Evolutionary conservation across 2,113 vertebrate species (phyloP).

Genomic region (Falco punctatus): DNA sequence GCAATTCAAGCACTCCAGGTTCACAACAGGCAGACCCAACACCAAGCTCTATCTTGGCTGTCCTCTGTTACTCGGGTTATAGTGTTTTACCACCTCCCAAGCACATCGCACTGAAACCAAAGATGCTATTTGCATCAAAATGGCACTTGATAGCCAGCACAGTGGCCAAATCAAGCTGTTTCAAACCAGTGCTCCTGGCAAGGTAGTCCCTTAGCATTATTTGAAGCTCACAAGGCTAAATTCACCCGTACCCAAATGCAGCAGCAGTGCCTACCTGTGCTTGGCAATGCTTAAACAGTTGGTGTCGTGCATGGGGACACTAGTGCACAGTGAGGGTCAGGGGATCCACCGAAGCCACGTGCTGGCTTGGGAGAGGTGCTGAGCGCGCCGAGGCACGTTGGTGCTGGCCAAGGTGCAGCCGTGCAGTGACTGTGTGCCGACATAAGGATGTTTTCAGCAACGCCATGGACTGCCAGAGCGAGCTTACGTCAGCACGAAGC

Average conservation of each 20-base stretch:
- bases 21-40: background rate
- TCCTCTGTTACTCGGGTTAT: fast-evolving
- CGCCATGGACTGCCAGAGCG: fast-evolving
- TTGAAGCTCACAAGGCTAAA: background rate
- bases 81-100: background rate
- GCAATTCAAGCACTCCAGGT: background rate
- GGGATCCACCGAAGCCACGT: background rate
- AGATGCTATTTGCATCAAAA: background rate
- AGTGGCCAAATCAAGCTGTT: background rate
- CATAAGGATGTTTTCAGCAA: fast-evolving
- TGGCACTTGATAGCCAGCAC: background rate
- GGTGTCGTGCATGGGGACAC: background rate
- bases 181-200: background rate
- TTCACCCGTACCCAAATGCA: background rate
- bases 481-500: background rate
- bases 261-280: background rate
- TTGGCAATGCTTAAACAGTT: background rate
- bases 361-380: background rate
- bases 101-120: background rate
- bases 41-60: background rate
- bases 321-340: background rate
- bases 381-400: fast-evolving
- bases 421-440: fast-evolving
- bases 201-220: background rate
- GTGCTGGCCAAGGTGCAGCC: background rate